Conservation (phyloP, 1,140 invertebrate species). For the Dinoponera quadriceps region DNA sequence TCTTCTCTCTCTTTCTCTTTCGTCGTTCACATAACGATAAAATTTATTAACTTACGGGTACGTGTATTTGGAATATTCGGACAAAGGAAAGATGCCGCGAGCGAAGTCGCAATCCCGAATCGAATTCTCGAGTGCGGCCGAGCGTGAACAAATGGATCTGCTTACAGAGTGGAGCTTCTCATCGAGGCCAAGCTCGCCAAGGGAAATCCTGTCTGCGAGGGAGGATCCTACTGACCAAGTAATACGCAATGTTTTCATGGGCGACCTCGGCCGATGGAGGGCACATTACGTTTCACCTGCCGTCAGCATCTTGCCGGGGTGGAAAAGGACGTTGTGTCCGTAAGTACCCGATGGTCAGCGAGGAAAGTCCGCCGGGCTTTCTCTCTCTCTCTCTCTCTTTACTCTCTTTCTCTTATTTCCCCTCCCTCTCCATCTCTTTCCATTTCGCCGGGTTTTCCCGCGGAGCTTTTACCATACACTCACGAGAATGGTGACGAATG, state of each 20-base stretch:
- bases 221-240: conserved; percentile 17
- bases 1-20: too few species aligned
- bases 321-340: conserved; percentile 1
- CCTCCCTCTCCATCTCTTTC: conserved; percentile 4
- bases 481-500: conserved; percentile 34
- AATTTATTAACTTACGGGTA: too few species aligned
- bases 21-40: too few species aligned
- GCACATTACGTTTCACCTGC: conserved; percentile 22
- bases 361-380: not conserved
- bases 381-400: conserved; percentile 18
- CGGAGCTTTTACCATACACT: conserved; percentile 22
- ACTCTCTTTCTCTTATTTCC: not conserved
- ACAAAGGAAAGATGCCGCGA: too few species aligned
- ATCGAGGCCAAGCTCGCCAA: conserved; percentile 1
- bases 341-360: not conserved
- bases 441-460: not conserved
- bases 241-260: conserved; percentile 1
- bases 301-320: not conserved
- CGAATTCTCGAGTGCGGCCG: not conserved
- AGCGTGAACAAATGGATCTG: conserved; percentile 34
- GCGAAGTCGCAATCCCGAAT: not conserved
- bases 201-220: conserved; percentile 29
- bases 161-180: conserved; percentile 34
- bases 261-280: not conserved
- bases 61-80: too few species aligned